phyloP scores from a whole-genome alignment of 2,113 vertebrate genomes.

The Anas platyrhynchos region DNA sequence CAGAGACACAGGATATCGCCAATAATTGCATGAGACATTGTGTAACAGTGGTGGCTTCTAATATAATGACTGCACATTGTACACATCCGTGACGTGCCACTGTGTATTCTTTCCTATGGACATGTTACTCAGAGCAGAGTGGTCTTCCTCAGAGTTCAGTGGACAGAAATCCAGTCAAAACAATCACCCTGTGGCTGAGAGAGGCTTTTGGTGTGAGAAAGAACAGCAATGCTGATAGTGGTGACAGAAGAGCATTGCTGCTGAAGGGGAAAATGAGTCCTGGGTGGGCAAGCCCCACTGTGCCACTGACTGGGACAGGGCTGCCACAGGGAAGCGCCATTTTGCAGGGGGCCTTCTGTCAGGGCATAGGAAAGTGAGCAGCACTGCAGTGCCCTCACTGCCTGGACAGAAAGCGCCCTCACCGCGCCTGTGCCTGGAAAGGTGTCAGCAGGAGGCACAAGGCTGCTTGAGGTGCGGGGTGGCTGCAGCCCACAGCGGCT shows the following conservation, averaged over 20 bases:
- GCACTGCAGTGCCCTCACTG: not conserved
- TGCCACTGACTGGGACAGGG: not conserved
- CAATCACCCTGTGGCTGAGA: not conserved
- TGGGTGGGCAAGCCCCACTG: not conserved
- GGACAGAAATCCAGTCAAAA: not conserved
- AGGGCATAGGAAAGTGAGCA: rapidly evolving
- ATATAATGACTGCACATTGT: not conserved
- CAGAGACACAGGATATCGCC: not conserved
- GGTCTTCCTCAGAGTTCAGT: not conserved
- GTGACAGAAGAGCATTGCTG: not conserved
- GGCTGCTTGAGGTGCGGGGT: no score
- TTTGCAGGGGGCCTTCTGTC: rapidly evolving
- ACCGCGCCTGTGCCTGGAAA: not conserved
- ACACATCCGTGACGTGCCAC: not conserved
- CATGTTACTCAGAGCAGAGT: not conserved
- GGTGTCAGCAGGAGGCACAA: not conserved
- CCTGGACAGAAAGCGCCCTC: rapidly evolving
- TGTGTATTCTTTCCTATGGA: not conserved
- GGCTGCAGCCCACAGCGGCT: no score
- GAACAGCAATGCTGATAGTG: not conserved
- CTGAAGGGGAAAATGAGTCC: not conserved
- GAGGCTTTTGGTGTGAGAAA: not conserved
- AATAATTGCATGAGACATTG: not conserved
- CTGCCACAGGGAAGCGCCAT: not conserved
- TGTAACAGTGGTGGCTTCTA: not conserved